These are phyloP conservation scores for Petrophora chlorosata DNA, from an alignment of 2,888 invertebrate genomes.

Conservation along the genomic window DNA sequence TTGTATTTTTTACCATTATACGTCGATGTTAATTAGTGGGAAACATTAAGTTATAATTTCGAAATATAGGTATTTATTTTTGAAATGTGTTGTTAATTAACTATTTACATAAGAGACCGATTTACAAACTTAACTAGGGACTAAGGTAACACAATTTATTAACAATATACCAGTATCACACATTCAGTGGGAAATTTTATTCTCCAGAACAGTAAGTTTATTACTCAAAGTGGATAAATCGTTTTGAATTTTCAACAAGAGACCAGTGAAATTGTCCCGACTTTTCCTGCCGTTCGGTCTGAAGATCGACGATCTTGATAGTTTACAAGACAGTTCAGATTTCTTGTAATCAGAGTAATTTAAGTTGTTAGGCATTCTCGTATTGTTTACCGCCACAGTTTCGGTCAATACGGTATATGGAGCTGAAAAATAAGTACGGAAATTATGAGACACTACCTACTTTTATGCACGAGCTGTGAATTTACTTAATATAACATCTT, in stretches of 20 bases:
- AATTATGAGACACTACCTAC: background rate
- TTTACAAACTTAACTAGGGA: background rate
- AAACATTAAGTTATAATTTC: conserved; percentile 27
- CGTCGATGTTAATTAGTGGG: conserved; percentile 11
- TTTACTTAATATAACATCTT: too few species aligned
- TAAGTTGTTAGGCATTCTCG: conserved; percentile 31
- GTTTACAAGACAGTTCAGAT: conserved; percentile 57
- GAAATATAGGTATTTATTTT: conserved; percentile 38
- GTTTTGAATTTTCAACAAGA: conserved; percentile 70
- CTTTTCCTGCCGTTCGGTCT: conserved; percentile 61
- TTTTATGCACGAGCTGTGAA: too few species aligned
- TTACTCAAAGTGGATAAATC: conserved; percentile 62
- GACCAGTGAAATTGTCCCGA: conserved; percentile 64
- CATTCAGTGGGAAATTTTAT: conserved; percentile 46
- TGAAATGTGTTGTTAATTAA: conserved; percentile 26
- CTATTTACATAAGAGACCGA: background rate
- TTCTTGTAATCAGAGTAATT: conserved; percentile 49
- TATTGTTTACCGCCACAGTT: conserved; percentile 42
- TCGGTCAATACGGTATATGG: conserved; percentile 45
- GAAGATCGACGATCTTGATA: conserved; percentile 64
- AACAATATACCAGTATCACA: too few species aligned
- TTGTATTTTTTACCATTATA: conserved; percentile 23
- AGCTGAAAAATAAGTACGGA: conserved; percentile 32
- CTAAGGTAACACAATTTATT: background rate
- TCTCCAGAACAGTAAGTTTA: conserved; percentile 67